Conservation (phyloP, 2,888 invertebrate species). For the Anthophora plumipes region DNA sequence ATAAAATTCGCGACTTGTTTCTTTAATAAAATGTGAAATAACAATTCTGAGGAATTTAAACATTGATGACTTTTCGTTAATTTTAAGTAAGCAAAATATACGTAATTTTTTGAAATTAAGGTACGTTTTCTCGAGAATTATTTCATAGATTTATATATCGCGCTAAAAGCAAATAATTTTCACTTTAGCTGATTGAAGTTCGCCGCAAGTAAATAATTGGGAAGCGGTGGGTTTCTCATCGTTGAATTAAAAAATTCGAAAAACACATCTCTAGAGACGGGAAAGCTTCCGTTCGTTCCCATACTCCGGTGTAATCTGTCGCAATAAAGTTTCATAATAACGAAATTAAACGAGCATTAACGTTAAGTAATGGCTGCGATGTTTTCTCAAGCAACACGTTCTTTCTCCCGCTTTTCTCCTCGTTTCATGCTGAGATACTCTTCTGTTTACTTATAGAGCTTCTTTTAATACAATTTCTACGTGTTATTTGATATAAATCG, state of each 20-base stretch:
- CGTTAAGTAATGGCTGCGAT: constrained; percentile 8
- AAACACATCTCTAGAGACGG: neutral
- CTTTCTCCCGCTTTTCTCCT: neutral
- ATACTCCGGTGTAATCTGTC: neutral
- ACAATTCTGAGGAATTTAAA: no score
- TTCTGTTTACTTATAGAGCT: neutral
- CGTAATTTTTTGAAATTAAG: no score
- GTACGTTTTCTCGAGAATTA: no score
- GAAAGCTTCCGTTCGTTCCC: neutral
- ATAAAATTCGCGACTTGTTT: no score
- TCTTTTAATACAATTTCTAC: neutral
- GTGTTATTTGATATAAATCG: neutral
- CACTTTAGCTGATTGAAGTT: no score
- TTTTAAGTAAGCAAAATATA: no score
- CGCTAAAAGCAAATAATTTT: no score
- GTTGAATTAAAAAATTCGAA: neutral
- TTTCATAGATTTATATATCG: no score
- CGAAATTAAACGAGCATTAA: constrained; percentile 22
- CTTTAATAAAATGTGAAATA: no score
- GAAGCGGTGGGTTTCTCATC: no score
- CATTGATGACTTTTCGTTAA: no score
- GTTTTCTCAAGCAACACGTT: constrained; percentile 13
- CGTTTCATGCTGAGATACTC: neutral
- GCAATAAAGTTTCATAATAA: constrained; percentile 14
- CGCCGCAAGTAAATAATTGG: no score